Base-by-base conservation (phyloP, 1,140 invertebrate species). In the Chrysoperla carnea region DNA sequence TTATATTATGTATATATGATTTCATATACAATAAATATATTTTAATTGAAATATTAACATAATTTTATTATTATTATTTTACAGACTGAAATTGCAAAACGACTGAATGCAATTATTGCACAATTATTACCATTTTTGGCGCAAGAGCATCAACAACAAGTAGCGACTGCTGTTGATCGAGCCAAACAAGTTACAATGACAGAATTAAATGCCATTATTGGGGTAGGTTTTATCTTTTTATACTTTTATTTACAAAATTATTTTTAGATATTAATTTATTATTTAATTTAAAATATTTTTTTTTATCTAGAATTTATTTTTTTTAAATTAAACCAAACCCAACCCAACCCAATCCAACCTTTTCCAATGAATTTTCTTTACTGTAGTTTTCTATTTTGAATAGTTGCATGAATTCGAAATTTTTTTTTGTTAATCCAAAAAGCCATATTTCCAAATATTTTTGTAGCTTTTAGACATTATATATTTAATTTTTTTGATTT, bases 101-200 rank as follows among this genome's bases (percentile, higher is more conserved):
- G 91, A 58, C 69, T 94, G 52, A 91, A 83, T 65, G 80, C 80
- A 45, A 91, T 94, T 46, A 87, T 92, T 51, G 81, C 74, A 40
- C 89, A 94, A 67, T 78, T 94, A 43, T 68, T 94, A 57, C 89
- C 90, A 36, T 92, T 86, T 60, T 67, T 94, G 36, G 82, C 86
- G 13, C 86, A 89, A 68, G 90, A 93, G 63, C 91, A 95, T 57
- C 91, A 95, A 57, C 86, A 90, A 57, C 87, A 92, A 64, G 89
- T 95, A 5, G 84, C 89, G 0, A 76, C 80, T 37, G 88, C 92
- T 1, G 82, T 95, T 6, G 91, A 97, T 50, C 69, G 91, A 61
- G 91, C 91, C 15, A 95, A 95, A 63, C 87, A 94, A 67, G 84
- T 97, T 46, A 91, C 88, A 47, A 90, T 94, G 85, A 76, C 84